phyloP scores from a whole-genome alignment of 1,140 invertebrate species.

The Brachionus calyciflorus region DNA sequence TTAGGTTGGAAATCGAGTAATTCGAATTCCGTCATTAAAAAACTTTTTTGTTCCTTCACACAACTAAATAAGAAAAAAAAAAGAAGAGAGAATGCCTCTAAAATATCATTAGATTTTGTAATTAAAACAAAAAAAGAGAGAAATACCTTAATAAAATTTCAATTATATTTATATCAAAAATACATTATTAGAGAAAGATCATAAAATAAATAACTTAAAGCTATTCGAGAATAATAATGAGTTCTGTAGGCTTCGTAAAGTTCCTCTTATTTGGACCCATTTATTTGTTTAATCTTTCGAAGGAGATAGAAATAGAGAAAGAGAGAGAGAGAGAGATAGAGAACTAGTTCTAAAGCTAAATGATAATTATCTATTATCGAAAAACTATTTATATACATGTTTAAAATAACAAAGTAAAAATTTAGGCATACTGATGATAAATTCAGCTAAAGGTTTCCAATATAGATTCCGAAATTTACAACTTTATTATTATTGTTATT shows the following conservation, averaged over 20 bases:
- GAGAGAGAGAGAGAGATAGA: not conserved
- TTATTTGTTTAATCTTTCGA: constrained; percentile 27
- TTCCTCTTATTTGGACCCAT: constrained; percentile 41
- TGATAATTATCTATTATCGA: constrained; percentile 42
- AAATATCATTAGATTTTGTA: constrained; percentile 36
- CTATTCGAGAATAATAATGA: constrained; percentile 20
- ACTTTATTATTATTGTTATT: too few species aligned
- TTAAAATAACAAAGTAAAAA: constrained; percentile 30
- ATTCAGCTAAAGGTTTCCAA: constrained; percentile 24
- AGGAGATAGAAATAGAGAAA: not conserved
- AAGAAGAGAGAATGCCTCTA: constrained; percentile 32
- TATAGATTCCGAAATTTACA: constrained; percentile 20
- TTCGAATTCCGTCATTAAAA: constrained; percentile 23
- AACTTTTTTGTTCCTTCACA: constrained; percentile 29
- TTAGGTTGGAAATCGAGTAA: too few species aligned
- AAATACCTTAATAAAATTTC: constrained; percentile 39
- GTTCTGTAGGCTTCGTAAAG: not conserved
- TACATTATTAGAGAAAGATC: constrained; percentile 9
- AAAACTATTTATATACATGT: constrained; percentile 25
- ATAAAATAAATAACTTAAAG: constrained; percentile 33
- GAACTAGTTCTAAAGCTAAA: constrained; percentile 32
- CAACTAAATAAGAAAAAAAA: too few species aligned
- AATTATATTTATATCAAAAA: constrained; percentile 44
- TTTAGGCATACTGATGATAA: constrained; percentile 2
- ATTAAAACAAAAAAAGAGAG: not conserved